phyloP scores from a whole-genome alignment of 2,888 invertebrate species.

The Luperina testacea region DNA sequence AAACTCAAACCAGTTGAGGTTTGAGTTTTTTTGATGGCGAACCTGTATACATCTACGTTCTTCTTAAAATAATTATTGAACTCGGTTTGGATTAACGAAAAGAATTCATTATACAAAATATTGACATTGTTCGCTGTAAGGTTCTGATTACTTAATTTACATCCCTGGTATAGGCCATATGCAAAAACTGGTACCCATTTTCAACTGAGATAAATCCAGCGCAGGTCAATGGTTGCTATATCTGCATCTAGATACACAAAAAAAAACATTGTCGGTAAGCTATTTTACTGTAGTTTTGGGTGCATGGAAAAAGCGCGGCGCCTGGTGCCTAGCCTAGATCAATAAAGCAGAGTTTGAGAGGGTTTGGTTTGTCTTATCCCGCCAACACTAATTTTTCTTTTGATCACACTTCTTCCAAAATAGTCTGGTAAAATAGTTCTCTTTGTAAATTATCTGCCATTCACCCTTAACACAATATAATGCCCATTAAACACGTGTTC shows the following conservation, averaged over 20 bases:
- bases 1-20: too few relatives aligned
- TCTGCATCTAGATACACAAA: not conserved
- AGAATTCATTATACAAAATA: too few relatives aligned
- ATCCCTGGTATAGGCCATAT: not conserved
- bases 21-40: too few relatives aligned
- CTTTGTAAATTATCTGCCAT: slow-evolving; percentile 8
- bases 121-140: too few relatives aligned
- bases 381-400: not conserved
- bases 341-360: not conserved
- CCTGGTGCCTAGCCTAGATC: not conserved
- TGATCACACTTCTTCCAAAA: not conserved
- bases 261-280: not conserved
- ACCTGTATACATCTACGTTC: too few relatives aligned
- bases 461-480: slow-evolving; percentile 29
- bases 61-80: too few relatives aligned
- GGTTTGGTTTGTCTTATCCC: too few relatives aligned
- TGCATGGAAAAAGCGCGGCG: not conserved
- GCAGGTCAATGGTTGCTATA: not conserved
- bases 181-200: not conserved
- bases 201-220: not conserved
- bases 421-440: not conserved
- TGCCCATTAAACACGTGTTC: slow-evolving; percentile 68
- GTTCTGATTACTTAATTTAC: too few relatives aligned
- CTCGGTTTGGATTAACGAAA: too few relatives aligned
- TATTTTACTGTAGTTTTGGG: not conserved